Evolutionary conservation across 2,113 vertebrate genomes (phyloP).

Genomic region (Vidua macroura): DNA sequence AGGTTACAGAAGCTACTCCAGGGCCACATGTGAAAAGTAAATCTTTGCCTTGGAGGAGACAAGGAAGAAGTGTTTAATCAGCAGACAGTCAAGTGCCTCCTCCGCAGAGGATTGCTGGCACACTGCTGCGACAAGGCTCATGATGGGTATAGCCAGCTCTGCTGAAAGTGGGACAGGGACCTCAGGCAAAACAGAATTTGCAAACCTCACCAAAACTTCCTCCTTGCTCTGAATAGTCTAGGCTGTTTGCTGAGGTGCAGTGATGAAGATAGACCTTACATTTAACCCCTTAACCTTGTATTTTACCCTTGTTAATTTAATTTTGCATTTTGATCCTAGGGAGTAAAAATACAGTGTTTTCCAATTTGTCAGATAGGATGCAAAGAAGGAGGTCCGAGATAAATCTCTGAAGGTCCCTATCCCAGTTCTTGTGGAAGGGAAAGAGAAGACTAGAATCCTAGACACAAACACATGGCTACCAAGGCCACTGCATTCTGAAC

Average conservation of each 20-base stretch:
- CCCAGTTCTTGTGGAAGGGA: background rate
- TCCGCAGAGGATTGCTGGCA: constrained; percentile 7
- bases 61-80: constrained; percentile 48
- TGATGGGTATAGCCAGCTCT: background rate
- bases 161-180: constrained; percentile 40
- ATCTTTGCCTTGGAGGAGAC: constrained; percentile 57
- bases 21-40: constrained; percentile 36
- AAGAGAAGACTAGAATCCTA: background rate
- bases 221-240: background rate
- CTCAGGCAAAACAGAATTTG: constrained; percentile 13
- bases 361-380: background rate
- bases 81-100: constrained; percentile 31
- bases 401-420: background rate
- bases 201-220: background rate
- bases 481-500: background rate
- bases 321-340: background rate
- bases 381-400: background rate
- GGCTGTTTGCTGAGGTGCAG: background rate
- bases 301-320: background rate
- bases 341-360: background rate
- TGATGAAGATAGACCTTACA: background rate
- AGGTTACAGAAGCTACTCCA: background rate
- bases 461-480: accelerated
- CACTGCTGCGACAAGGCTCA: background rate
- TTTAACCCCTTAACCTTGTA: background rate